Base-by-base conservation (phyloP, 2,888 invertebrate species). In the Hylaea fasciaria region DNA sequence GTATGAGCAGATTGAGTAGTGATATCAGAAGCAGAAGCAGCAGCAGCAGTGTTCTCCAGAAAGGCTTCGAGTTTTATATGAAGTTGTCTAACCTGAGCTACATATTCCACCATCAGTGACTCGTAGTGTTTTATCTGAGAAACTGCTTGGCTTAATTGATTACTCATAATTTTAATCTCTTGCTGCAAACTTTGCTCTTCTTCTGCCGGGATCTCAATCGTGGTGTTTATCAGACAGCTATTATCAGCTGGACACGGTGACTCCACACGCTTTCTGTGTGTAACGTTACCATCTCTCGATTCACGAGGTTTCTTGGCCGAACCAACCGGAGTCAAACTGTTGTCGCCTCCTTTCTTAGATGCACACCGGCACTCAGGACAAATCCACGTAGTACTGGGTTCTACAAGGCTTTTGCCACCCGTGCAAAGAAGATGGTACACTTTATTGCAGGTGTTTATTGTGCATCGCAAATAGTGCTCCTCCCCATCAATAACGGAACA, bases 321-420 rank as follows among this genome's bases (percentile, higher is more conserved):
- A 8, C 46, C 54, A 11, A 54, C 54, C n/a, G 54, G 54, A 0
- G 54, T 54, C 1, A 41, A 16, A 32, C 32, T 55, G 12, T 55
- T 55, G 16, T 55, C 47, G 2, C 55, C 55, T 2, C 44, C 44
- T 22, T 44, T 44, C 44, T 44, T 44, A 22, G 44, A 17, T 22
- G 17, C 10, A 22, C 44, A 44, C 2, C 17, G 16, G 12, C 44
- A 44, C 10, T 44, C 44, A 17, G 44, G 44, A 17, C 44, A 44
- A 16, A 44, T 17, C 44, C 44, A 44, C 5, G 44, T 7, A 44
- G 8, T 17, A 11, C 11, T 1, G 17, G 44, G 9, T 12, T 16
- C 17, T 10, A 8, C 8, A 1, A 44, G 16, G 17, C 8, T 22
- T 16, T 2, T 22, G 2, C 44, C 17, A 44, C 44, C 44, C 44